Evolutionary conservation across 2,888 invertebrate genomes (phyloP).

Genomic region (Ferdinandea cuprea): DNA sequence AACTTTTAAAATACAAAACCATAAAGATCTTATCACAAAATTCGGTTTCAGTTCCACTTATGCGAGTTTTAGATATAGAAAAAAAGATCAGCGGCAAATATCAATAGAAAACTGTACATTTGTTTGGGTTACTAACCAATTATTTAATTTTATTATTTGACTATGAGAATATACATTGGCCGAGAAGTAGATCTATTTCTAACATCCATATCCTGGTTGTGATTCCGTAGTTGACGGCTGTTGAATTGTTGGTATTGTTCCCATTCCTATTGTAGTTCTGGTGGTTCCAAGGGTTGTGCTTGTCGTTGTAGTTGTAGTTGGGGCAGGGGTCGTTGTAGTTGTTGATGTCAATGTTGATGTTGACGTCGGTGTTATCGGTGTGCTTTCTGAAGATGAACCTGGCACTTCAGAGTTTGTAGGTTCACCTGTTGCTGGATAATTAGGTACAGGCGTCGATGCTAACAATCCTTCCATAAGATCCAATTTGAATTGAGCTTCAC

Average conservation of each 20-base stretch:
- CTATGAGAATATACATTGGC: too few relatives aligned
- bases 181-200: too few relatives aligned
- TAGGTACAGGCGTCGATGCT: conserved; percentile 49
- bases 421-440: conserved; percentile 3
- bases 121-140: neutral
- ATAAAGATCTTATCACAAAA: neutral
- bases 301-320: too few relatives aligned
- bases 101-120: neutral
- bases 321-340: too few relatives aligned
- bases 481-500: conserved; percentile 78
- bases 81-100: neutral
- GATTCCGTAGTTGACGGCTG: neutral
- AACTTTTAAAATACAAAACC: conserved; percentile 3
- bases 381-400: neutral
- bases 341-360: too few relatives aligned
- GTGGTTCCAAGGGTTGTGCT: neutral
- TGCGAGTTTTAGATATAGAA: too few relatives aligned
- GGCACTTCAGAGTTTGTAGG: neutral
- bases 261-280: neutral
- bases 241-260: neutral
- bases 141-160: neutral
- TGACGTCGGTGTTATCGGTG: too few relatives aligned
- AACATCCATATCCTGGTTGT: neutral
- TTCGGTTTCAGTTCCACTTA: neutral
- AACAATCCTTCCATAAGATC: conserved; percentile 73